phyloP scores from a whole-genome alignment of 2,113 vertebrate genomes.

The Siniperca knerii region DNA sequence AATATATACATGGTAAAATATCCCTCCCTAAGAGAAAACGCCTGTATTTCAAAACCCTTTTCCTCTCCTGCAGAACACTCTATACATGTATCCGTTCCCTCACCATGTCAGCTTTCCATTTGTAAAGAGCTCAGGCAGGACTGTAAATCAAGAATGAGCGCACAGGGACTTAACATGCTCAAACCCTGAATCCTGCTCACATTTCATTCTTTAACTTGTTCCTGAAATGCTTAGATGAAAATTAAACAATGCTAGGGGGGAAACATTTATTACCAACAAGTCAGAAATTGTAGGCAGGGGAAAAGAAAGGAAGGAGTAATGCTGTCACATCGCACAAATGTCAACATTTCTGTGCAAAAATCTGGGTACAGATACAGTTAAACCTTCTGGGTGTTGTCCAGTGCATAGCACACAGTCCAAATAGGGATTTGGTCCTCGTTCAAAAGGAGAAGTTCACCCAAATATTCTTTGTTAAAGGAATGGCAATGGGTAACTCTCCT shows the following conservation, averaged over 20 bases:
- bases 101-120: background rate
- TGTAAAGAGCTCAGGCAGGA: conserved; percentile 19
- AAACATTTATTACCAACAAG: conserved; percentile 76
- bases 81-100: background rate
- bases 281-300: conserved; percentile 44
- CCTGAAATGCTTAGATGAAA: conserved; percentile 31
- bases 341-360: conserved; percentile 58
- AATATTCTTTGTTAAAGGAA: conserved; percentile 39
- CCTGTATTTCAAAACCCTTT: background rate
- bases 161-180: conserved; percentile 14
- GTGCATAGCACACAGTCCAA: conserved; percentile 62
- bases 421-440: conserved; percentile 63
- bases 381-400: conserved; percentile 50
- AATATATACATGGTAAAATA: conserved; percentile 27
- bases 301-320: conserved; percentile 34
- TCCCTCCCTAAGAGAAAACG: background rate
- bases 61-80: background rate
- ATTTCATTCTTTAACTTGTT: conserved; percentile 17
- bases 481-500: conserved; percentile 43
- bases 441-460: conserved; percentile 39
- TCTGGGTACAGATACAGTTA: conserved; percentile 32
- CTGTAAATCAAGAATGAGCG: conserved; percentile 25
- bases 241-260: conserved; percentile 28
- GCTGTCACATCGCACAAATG: conserved; percentile 64
- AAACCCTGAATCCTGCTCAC: conserved; percentile 25